Evolutionary conservation across 2,113 vertebrate genomes (phyloP), one percentile per base, ranked within the genome.

Genomic region (Leucopternis melanops): DNA sequence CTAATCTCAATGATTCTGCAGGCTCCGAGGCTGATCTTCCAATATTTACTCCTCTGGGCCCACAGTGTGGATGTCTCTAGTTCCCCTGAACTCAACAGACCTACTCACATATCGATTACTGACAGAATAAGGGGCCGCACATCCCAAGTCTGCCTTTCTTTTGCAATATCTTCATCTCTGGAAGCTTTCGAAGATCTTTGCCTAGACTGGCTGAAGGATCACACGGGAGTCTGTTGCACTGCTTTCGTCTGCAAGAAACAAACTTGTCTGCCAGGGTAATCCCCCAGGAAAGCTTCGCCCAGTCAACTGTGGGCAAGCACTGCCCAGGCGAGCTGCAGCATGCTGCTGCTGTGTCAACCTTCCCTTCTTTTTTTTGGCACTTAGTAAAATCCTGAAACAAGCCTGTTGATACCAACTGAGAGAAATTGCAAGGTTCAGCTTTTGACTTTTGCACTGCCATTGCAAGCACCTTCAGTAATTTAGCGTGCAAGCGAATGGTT

Each of bases 391-490:
- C 55, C 80, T 88, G 83, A 92, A 70, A 18, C 26, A 57, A 38
- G n/a, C 42, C 34, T 55, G 17, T 54, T 54, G 75, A 52, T 84
- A 62, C 40, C 81, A 32, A 10, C 9, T 2, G 52, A 65, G 67
- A 54, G 86, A 50, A 81, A 47, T 2, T 62, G 72, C 83, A 71
- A 18, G 54, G 83, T 32, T 91, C 86, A 91, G 86, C 86, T 52
- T 94, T 49, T 87, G 96, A 72, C 97, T 92, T 92, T 85, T 92
- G 86, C 83, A 78, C 83, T 62, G 88, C 82, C 3, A 2, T 16
- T 44, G 82, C 40, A 70, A n/a, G 55, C 59, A 16, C 21, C 32
- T 45, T 50, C 34, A 19, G 67, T 31, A 54, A 65, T 29, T 45
- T 4, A 16, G 54, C 0, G 2, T 11, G 70, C 27, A 16, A 61